Percentiles rank a stretch among this genome's conserved stretches.
Evolutionary conservation across 1,140 invertebrate genomes (phyloP).

Genomic region (Drosophila albomicans): DNA sequence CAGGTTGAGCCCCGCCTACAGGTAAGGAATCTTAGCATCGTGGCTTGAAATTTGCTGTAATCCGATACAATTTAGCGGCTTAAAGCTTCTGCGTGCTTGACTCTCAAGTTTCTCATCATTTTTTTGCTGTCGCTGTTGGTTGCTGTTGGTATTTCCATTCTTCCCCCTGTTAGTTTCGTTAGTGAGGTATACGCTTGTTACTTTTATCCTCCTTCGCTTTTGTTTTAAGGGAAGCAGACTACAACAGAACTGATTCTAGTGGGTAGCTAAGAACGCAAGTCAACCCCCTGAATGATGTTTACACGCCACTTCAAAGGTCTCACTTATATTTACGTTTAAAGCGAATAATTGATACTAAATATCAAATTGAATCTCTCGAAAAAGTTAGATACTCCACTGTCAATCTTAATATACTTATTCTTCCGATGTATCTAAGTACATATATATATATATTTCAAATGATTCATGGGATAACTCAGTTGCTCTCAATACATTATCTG

Average conservation of each 20-base stretch:
- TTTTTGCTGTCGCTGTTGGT: constrained; percentile 36
- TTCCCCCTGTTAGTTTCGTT: constrained; percentile 34
- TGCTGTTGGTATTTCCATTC: constrained; percentile 45
- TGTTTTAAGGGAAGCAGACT: constrained; percentile 51
- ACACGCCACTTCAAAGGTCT: constrained; percentile 69
- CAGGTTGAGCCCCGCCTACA: constrained; percentile 44
- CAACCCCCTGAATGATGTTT: constrained; percentile 55
- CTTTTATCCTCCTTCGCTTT: constrained; percentile 62
- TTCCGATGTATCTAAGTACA: not conserved
- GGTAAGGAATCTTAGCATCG: constrained; percentile 77
- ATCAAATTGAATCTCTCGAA: constrained; percentile 36
- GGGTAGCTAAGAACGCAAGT: not conserved
- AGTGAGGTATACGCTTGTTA: constrained; percentile 61
- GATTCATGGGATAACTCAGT: too few species aligned
- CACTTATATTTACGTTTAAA: constrained; percentile 40
- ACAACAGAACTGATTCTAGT: constrained; percentile 15
- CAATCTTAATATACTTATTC: constrained; percentile 24
- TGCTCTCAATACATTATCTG: too few species aligned
- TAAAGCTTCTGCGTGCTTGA: constrained; percentile 83
- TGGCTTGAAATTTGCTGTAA: constrained; percentile 82
- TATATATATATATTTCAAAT: too few species aligned
- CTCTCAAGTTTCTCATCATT: constrained; percentile 81
- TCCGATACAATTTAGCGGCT: constrained; percentile 83
- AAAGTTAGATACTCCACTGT: constrained; percentile 35
- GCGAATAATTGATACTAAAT: constrained; percentile 37